Percentiles rank a stretch among this genome's conserved stretches.
phyloP scores from a whole-genome alignment of 1,140 invertebrate species.

The Melipona quadrifasciata region DNA sequence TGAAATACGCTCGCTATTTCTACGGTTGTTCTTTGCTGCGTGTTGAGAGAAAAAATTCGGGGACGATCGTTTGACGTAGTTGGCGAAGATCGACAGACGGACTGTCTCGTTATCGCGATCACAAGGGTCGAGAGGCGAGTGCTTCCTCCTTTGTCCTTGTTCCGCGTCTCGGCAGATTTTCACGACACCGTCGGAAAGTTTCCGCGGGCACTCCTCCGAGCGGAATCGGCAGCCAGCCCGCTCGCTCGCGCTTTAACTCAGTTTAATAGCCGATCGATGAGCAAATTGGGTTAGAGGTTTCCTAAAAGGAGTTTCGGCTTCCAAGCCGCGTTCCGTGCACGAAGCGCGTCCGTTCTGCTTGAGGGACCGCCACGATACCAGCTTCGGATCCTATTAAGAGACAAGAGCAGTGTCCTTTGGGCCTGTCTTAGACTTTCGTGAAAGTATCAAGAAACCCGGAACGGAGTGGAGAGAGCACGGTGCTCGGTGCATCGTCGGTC shows the following conservation, averaged over 20 bases:
- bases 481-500: not conserved
- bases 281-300: constrained; percentile 70
- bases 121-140: not conserved
- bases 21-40: not conserved
- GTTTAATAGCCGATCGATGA: constrained; percentile 69
- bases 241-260: constrained; percentile 62
- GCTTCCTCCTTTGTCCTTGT: constrained; percentile 4
- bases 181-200: constrained; percentile 33
- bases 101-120: not conserved
- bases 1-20: not conserved
- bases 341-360: constrained; percentile 30
- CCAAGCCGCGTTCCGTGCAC: constrained; percentile 11
- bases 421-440: constrained; percentile 46
- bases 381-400: constrained; percentile 59
- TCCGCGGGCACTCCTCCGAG: not conserved
- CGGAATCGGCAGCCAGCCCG: constrained; percentile 40
- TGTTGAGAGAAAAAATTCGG: not conserved
- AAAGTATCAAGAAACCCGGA: constrained; percentile 30
- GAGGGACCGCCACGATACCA: constrained; percentile 36
- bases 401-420: constrained; percentile 53
- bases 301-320: constrained; percentile 65
- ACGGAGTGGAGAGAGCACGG: constrained; percentile 17
- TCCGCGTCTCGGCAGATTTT: constrained; percentile 23
- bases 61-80: not conserved
- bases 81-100: not conserved